A percentile compares a stretch with the other conserved stretches of the same genome.
Conservation (phyloP, 2,888 invertebrate species). For the Eilema caniola region DNA sequence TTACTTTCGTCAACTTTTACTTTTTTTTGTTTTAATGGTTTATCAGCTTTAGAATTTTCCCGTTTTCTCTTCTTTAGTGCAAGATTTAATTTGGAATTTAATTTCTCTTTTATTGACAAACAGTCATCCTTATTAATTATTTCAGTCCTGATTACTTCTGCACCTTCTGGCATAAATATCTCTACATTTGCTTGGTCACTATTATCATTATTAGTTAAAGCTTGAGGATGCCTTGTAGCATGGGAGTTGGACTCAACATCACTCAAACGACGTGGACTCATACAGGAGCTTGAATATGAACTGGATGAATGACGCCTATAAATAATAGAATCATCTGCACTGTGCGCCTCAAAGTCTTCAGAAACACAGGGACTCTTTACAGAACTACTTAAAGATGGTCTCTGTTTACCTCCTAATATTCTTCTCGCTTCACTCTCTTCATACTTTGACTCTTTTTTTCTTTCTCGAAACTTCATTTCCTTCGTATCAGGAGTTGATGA, state of each 20-base stretch:
- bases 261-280: conserved; percentile 88
- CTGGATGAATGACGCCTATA: conserved; percentile 94
- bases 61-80: conserved; percentile 81
- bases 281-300: conserved; percentile 91
- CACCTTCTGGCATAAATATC: conserved; percentile 59
- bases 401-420: conserved; percentile 72
- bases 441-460: conserved; percentile 78
- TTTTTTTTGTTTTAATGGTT: conserved; percentile 73
- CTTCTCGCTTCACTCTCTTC: conserved; percentile 75
- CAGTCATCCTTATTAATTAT: conserved; percentile 80
- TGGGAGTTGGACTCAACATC: conserved; percentile 73
- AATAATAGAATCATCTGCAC: conserved; percentile 93
- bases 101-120: conserved; percentile 79
- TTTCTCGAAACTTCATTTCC: conserved; percentile 83
- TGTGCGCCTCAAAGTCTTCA: conserved; percentile 88
- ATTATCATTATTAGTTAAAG: conserved; percentile 26
- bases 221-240: conserved; percentile 46
- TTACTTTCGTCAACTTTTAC: conserved; percentile 55
- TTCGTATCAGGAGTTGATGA: conserved; percentile 78
- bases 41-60: conserved; percentile 70
- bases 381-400: conserved; percentile 73
- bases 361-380: conserved; percentile 87
- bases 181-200: conserved; percentile 42
- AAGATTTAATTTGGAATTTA: conserved; percentile 78
- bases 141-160: conserved; percentile 55